Evolutionary conservation across 1,140 invertebrate species (phyloP), one percentile per base, ranked within the genome.

Genomic region (Trialeurodes vaporariorum): DNA sequence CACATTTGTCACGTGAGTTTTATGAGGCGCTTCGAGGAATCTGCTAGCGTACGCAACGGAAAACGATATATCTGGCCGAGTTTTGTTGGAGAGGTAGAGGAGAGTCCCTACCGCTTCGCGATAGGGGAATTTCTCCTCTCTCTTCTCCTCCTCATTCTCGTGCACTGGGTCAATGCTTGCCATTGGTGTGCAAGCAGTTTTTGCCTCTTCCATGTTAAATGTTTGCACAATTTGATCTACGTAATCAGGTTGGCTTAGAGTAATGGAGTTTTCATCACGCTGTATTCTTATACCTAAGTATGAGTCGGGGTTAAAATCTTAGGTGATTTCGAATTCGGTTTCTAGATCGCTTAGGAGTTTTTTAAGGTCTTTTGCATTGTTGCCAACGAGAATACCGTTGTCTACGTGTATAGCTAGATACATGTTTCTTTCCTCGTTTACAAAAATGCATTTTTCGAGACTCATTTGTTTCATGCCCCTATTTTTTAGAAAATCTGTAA

Each of bases 381-480:
- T n/a, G n/a, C n/a, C n/a, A 49, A 17, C 34, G 17, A 49, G 5
- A 9, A 49, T 5, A 17, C 5, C 63, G 25, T 64, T 9, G 27
- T 64, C 63, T 25, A 64, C 63, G 25, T 25, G 27, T 12, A 64
- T 25, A 13, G 63, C 27, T 25, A 64, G n/a, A 26, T 34, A 23
- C 27, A 65, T 65, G 49, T 66, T 67, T 24, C 25, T 34, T 61
- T 70, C 40, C 34, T 27, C 40, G 67, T 69, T 70, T 17, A 65
- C 11, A 64, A 72, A 75, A 26, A 75, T 60, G 65, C 75, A 77
- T 25, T 70, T 68, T 63, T 76, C 75, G 1, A 49, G 25, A 59
- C 68, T 65, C 9, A 68, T 69, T 60, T 68, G 70, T 64, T 34
- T 72, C 67, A 72, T 66, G 5, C 70, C 71, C 22, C 69, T 59